These are phyloP conservation scores for Scrobipalpa costella DNA, from an alignment of 2,888 invertebrate genomes.

Conservation along the genomic window DNA sequence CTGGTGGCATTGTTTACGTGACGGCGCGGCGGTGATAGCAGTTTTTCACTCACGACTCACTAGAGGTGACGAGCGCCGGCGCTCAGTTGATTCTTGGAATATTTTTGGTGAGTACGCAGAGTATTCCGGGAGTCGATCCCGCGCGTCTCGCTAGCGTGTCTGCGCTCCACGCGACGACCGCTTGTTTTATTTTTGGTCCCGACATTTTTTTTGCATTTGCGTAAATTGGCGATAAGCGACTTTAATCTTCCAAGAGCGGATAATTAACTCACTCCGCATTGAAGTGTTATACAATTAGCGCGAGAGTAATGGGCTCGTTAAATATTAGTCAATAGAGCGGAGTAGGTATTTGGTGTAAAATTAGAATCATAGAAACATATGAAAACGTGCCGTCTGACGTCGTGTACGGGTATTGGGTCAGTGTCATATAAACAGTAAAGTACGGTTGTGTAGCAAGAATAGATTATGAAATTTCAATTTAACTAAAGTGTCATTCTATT, in stretches of 20 bases:
- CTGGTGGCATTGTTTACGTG: slow-evolving; percentile 44
- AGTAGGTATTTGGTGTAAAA: slow-evolving; percentile 30
- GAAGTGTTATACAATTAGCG: slow-evolving; percentile 19
- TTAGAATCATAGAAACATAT: slow-evolving; percentile 40
- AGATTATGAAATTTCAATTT: slow-evolving; percentile 7
- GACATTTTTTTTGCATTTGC: slow-evolving; percentile 49
- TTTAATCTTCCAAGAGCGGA: slow-evolving; percentile 43
- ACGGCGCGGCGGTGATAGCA: slow-evolving; percentile 28
- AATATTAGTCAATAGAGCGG: slow-evolving; percentile 23
- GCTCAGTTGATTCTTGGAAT: slow-evolving; percentile 42
- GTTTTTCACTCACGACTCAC: slow-evolving; percentile 30
- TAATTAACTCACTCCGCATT: slow-evolving; percentile 37
- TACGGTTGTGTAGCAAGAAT: slow-evolving; percentile 20
- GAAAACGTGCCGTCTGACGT: slow-evolving; percentile 33
- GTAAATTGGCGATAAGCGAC: slow-evolving; percentile 48
- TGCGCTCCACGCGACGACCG: slow-evolving; percentile 45
- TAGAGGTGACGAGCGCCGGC: slow-evolving; percentile 35
- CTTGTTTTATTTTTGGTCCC: slow-evolving; percentile 56
- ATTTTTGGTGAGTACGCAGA: slow-evolving; percentile 47
- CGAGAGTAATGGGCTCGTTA: slow-evolving; percentile 25
- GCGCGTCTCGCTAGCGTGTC: slow-evolving; percentile 44
- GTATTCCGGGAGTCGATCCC: slow-evolving; percentile 48
- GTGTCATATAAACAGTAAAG: slow-evolving; percentile 35
- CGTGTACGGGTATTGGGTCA: slow-evolving; percentile 37
- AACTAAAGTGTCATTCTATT: slow-evolving; percentile 5